Evolutionary conservation across 2,113 vertebrate species (phyloP), one percentile per base, ranked within the genome.

Genomic region (Eudyptes chrysolophus): DNA sequence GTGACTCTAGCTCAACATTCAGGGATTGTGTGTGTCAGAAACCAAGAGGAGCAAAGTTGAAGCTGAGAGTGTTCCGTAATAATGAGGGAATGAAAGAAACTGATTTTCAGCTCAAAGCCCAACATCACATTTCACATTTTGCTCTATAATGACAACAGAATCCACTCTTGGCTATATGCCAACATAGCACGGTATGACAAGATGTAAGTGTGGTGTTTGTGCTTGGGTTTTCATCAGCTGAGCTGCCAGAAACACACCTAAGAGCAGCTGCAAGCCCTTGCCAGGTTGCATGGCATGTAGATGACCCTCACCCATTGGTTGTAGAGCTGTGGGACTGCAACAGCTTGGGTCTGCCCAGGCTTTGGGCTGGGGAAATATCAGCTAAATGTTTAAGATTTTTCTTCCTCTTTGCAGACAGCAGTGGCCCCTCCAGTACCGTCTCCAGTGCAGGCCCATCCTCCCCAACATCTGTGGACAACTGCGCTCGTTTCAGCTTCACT

Each of bases 371-470:
- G 70, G 42, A 84, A 85, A 44, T 34, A 64, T 1, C 44, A 76
- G 38, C 52, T 83, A 16, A 36, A 20, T 20, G 16, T 49, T 82
- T 72, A 87, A 87, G 44, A 24, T 32, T 87, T 89, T 83, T 90
- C 66, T 87, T 94, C 68, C 87, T 96, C 68, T 97, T 97, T 98
- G 92, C 98, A 99, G 99, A 99, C 95, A 99, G 99, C 99, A 99
- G 99, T 54, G 99, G 99, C 69, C 99, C 99, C 7, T 99, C 99
- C 92, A 99, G 99, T 90, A 99, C 99, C 0, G 99, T 99, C 82
- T 99, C 99, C 95, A 99, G 99, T 48, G 99, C 99, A 24, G 99
- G 99, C 11, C 99, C 99, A 0, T 99, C 99, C 11, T 99, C 99
- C 25, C 99, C 99, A 80, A 99, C 98, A 55, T 98, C 98, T 16